Conservation (phyloP, 1,140 invertebrate genomes). For the Caenorhabditis briggsae region DNA sequence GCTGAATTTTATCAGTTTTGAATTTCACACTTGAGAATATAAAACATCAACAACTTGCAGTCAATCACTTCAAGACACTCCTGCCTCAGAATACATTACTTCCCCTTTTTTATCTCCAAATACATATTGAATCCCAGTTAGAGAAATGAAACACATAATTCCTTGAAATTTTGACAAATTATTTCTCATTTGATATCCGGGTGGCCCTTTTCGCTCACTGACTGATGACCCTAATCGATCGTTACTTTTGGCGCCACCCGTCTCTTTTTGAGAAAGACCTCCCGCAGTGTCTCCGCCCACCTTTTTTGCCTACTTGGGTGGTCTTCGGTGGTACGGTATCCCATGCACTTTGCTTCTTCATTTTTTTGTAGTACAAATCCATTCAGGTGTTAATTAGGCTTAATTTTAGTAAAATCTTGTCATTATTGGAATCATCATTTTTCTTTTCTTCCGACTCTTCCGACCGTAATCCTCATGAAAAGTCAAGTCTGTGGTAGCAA, state of each 20-base stretch:
- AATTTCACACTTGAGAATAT: no score
- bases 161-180: slow-evolving; percentile 50
- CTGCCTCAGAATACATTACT: no score
- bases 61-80: no score
- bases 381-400: not conserved
- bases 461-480: no score
- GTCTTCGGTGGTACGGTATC: slow-evolving; percentile 28
- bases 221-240: slow-evolving; percentile 53
- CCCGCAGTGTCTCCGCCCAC: slow-evolving; percentile 30
- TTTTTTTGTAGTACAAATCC: not conserved
- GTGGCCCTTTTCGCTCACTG: slow-evolving; percentile 2
- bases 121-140: not conserved
- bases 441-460: no score
- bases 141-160: not conserved
- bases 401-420: no score
- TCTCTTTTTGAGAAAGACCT: slow-evolving; percentile 13
- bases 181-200: slow-evolving; percentile 33
- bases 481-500: no score
- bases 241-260: slow-evolving; percentile 49
- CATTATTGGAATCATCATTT: no score
- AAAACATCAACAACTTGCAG: no score
- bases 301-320: slow-evolving; percentile 13
- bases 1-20: no score
- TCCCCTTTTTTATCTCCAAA: no score
- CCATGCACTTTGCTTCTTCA: not conserved